Evolutionary conservation across 2,888 invertebrate species (phyloP), one percentile per base, ranked within the genome.

Genomic region (Drosophila macrospina): DNA sequence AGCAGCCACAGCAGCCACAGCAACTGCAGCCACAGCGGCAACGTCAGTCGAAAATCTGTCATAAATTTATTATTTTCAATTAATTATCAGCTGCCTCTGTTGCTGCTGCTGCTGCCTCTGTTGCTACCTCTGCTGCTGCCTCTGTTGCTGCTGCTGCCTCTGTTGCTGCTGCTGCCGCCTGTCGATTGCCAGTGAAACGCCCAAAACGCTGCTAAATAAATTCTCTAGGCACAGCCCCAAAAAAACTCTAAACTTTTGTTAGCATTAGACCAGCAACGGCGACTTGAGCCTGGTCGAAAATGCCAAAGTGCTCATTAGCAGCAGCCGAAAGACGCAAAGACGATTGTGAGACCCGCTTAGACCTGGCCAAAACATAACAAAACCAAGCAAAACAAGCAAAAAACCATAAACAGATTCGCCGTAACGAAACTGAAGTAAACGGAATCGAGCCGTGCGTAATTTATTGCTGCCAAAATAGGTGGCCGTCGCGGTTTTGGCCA

Each of bases 1-100:
- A 36, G n/a, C n/a, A n/a, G n/a, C n/a, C n/a, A n/a, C n/a, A n/a
- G n/a, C n/a, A n/a, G n/a, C n/a, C n/a, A 47, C 37, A 10, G 30
- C 39, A 30, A 28, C 64, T 37, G 47, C 36, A 36, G 36, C n/a
- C n/a, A 20, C 16, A 16, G 59, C 67, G 60, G 64, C 68, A 60
- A 62, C 69, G 73, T 71, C 86, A 68, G 69, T 82, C 68, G 72
- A 74, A 78, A 83, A 83, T 80, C 86, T 85, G 86, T 88, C 88
- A 78, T 88, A 86, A 85, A 86, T 85, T 85, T 85, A 85, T 85
- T 86, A 85, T 88, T 85, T 88, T 80, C 78, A 85, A 85, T 85
- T 85, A 85, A 88, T 85, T 88, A 85, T 83, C 57, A 41, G 67
- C 52, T 51, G 60, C 16, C 48, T 60, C 37, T 37, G 24, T 26